Evolutionary conservation across 1,140 invertebrate genomes (phyloP), one percentile per base, ranked within the genome.

Genomic region (Bemisia tabaci): DNA sequence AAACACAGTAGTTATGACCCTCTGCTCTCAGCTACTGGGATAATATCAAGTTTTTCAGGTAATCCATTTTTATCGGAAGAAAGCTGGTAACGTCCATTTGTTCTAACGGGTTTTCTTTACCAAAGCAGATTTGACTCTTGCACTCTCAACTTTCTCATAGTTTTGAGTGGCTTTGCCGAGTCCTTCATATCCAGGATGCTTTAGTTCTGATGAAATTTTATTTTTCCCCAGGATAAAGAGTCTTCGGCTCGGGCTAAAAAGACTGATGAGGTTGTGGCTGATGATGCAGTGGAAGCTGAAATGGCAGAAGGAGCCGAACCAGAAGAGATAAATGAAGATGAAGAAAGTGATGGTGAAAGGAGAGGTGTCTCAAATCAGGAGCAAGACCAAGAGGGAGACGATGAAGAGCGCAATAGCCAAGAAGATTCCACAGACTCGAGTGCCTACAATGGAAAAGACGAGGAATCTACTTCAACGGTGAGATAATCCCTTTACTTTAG

Each of bases 341-440:
- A 63, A 21, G 9, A 26, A 63, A 24, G 21, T 2, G n/a, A n/a
- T 5, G 25, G 25, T 26, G 25, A 63, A 63, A 12, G 21, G 5
- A 24, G 25, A 2, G 62, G 33, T n/a, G n/a, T 2, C 5, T 25
- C 21, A 26, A 24, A 63, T 5, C n/a, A 26, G 21, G 62, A 26
- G 25, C n/a, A 24, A 9, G 25, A 63, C n/a, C n/a, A 26, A 22
- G 62, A 26, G 25, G 62, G 62, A 9, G 25, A 63, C n/a, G 25
- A 63, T n/a, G 25, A 26, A 63, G 62, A 63, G 23, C 21, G 33
- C 25, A 63, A 63, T n/a, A 63, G 23, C 21, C 21, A 63, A 24
- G 21, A 25, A 5, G 62, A 24, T 48, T 48, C 33, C 5, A 48
- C 33, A 9, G 33, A 48, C 17, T 48, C 33, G 17, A 48, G 33